These are phyloP conservation scores for Platycercus adscitus DNA, from an alignment of 2,113 vertebrate genomes.

Conservation along the genomic window DNA sequence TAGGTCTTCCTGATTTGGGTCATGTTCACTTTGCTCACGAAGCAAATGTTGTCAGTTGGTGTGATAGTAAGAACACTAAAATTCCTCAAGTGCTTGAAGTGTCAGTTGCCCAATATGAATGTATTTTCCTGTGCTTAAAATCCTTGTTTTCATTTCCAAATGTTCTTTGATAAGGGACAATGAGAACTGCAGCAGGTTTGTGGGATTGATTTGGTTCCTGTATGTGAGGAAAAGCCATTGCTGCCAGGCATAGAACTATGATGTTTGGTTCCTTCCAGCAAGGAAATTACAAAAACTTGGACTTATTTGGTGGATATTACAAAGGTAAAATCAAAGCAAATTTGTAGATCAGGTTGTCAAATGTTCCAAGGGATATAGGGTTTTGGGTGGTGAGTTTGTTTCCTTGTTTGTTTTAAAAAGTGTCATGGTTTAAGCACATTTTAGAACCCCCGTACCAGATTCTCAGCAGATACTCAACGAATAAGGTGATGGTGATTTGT, in stretches of 20 bases:
- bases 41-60: background rate
- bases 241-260: background rate
- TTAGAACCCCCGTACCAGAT: background rate
- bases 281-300: background rate
- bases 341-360: background rate
- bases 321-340: background rate
- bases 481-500: background rate
- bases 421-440: background rate
- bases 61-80: background rate
- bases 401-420: background rate
- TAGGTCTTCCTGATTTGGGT: background rate
- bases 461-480: background rate
- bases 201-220: background rate
- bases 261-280: background rate
- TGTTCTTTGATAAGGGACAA: background rate
- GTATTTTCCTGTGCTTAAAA: background rate
- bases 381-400: background rate
- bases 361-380: background rate
- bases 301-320: background rate
- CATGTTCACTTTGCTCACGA: background rate
- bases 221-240: background rate
- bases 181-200: background rate
- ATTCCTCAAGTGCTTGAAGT: background rate
- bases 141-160: background rate
- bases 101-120: background rate